Conservation (phyloP, 2,113 vertebrate genomes). For the Urocitellus parryii region DNA sequence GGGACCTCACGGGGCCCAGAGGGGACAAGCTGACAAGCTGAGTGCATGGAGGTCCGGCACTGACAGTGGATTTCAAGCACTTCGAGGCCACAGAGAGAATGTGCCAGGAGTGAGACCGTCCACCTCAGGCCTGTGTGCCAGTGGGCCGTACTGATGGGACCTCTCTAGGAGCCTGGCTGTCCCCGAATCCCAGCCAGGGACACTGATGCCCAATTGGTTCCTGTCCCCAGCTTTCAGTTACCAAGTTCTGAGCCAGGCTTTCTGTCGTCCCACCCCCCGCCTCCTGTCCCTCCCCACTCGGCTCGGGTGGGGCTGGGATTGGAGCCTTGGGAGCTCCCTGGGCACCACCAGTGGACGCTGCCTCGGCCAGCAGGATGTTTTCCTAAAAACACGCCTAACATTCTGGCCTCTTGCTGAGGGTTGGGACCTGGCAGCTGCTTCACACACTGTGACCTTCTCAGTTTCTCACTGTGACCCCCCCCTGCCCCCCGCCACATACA, state of each 20-base stretch:
- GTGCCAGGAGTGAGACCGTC: neutral
- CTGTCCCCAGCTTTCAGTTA: neutral
- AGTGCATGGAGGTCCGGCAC: too few relatives aligned
- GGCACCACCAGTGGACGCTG: neutral
- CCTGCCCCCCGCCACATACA: neutral
- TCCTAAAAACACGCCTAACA: neutral
- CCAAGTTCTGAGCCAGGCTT: neutral
- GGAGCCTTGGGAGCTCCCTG: neutral
- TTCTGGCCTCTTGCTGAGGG: neutral
- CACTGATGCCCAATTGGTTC: neutral
- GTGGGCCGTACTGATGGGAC: neutral
- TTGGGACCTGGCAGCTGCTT: neutral
- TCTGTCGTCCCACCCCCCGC: neutral
- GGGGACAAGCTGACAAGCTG: too few relatives aligned
- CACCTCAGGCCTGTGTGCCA: neutral
- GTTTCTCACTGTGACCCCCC: slow-evolving; percentile 48
- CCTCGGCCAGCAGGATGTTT: neutral
- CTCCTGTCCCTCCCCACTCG: neutral
- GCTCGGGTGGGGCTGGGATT: neutral
- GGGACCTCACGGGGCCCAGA: neutral
- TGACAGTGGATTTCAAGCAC: neutral
- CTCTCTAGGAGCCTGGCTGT: neutral
- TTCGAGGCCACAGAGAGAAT: neutral
- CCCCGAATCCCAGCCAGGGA: neutral
- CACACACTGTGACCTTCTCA: neutral